A percentile compares a stretch with the other conserved stretches of the same genome.
Conservation (phyloP, 2,888 invertebrate species). For the Rhopalosiphum nymphaeae region DNA sequence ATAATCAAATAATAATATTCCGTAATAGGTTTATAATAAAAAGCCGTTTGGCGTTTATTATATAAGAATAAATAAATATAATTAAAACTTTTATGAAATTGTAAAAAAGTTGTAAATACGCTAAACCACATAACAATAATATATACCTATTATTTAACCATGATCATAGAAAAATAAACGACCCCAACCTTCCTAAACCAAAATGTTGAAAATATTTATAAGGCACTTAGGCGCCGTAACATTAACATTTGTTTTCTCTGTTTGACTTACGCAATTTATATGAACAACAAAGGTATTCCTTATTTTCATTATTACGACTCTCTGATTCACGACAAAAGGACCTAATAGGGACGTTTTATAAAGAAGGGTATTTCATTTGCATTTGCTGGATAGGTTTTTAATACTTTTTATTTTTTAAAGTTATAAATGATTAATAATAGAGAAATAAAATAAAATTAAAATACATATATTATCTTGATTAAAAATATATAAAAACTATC, state of each 20-base stretch:
- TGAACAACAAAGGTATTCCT: background rate
- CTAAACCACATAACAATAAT: background rate
- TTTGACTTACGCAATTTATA: background rate
- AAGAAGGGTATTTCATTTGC: background rate
- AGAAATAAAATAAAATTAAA: background rate
- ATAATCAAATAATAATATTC: too few relatives aligned
- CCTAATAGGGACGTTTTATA: background rate
- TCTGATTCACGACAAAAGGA: background rate
- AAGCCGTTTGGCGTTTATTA: too few relatives aligned
- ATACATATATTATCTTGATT: background rate
- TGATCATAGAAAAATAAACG: background rate
- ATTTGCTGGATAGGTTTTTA: background rate
- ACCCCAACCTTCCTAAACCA: background rate
- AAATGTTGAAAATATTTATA: background rate
- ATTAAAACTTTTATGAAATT: background rate
- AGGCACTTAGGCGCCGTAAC: background rate
- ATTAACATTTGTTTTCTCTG: background rate
- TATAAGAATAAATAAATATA: background rate
- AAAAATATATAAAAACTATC: background rate
- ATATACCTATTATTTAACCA: background rate
- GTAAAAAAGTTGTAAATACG: background rate
- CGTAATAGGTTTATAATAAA: too few relatives aligned
- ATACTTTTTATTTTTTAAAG: background rate
- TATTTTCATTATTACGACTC: background rate
- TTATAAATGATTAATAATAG: background rate